Conservation (phyloP, 2,113 vertebrate genomes). For the Polypterus senegalus region DNA sequence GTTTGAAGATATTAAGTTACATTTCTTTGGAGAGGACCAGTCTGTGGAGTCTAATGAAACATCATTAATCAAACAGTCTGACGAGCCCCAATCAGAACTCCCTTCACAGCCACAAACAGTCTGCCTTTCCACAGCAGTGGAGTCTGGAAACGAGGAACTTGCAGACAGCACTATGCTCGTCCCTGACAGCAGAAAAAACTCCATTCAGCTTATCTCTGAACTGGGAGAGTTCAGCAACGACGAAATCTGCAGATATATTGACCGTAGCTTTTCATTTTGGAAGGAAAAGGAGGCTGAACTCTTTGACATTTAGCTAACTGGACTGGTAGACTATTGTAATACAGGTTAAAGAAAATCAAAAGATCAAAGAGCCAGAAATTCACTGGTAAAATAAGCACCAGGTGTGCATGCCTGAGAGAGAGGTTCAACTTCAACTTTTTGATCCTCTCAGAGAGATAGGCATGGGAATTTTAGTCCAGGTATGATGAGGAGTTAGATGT, state of each 20-base stretch:
- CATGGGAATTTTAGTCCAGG: too few relatives aligned
- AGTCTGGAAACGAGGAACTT: not conserved
- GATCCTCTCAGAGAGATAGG: too few relatives aligned
- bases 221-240: constrained; percentile 88
- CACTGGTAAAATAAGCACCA: too few relatives aligned
- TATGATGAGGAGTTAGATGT: too few relatives aligned
- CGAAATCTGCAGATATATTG: constrained; percentile 86
- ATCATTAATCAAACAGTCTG: constrained; percentile 21
- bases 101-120: not conserved
- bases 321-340: too few relatives aligned
- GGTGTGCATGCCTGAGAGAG: too few relatives aligned
- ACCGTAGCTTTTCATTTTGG: constrained; percentile 95
- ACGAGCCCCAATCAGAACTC: not conserved
- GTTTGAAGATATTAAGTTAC: constrained; percentile 76
- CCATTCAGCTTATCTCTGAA: constrained; percentile 68
- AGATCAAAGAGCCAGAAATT: too few relatives aligned
- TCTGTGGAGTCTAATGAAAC: constrained; percentile 21
- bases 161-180: not conserved
- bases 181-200: constrained; percentile 31
- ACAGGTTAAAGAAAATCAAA: too few relatives aligned
- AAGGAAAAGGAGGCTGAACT: constrained; percentile 89
- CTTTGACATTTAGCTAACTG: constrained; percentile 63
- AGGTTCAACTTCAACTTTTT: too few relatives aligned
- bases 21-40: constrained; percentile 64
- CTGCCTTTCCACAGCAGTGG: not conserved